Evolutionary conservation across 2,888 invertebrate species (phyloP).

Genomic region (Xylota segnis): DNA sequence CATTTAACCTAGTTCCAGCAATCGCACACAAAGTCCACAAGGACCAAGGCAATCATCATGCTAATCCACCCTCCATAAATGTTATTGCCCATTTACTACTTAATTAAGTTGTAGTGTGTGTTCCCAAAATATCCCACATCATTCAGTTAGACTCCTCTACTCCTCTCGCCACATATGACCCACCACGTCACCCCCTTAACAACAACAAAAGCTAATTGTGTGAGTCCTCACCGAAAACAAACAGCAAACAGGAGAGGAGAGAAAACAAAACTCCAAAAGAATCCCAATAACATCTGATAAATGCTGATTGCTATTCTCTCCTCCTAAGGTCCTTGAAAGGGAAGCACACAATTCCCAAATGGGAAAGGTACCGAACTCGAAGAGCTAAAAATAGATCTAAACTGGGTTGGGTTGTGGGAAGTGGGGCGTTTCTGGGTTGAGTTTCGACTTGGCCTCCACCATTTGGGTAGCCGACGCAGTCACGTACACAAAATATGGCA

Average conservation of each 20-base stretch:
- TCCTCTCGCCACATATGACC: conserved; percentile 8
- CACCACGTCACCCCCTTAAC: not conserved
- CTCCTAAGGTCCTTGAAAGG: conserved; percentile 45
- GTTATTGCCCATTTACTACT: conserved; percentile 51
- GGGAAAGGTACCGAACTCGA: conserved; percentile 31
- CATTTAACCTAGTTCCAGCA: conserved; percentile 13
- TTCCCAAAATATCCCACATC: conserved; percentile 1
- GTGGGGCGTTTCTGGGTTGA: conserved; percentile 48
- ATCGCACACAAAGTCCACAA: not conserved
- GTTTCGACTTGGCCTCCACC: conserved; percentile 57
- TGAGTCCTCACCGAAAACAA: conserved; percentile 31
- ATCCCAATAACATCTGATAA: conserved; percentile 62
- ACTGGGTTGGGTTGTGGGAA: not conserved
- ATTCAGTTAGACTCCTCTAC: not conserved
- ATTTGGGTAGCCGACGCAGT: conserved; percentile 42
- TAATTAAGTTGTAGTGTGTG: conserved; percentile 46
- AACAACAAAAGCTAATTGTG: conserved; percentile 43
- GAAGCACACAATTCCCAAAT: conserved; percentile 38
- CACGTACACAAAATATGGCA: conserved; percentile 54
- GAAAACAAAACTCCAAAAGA: conserved; percentile 24
- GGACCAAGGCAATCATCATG: conserved; percentile 37
- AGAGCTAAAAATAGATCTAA: conserved; percentile 69
- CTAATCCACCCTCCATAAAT: conserved; percentile 36
- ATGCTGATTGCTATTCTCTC: conserved; percentile 53
- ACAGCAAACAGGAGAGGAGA: conserved; percentile 8